phyloP scores from a whole-genome alignment of 1,140 invertebrate species.

The Drosophila virilis region DNA sequence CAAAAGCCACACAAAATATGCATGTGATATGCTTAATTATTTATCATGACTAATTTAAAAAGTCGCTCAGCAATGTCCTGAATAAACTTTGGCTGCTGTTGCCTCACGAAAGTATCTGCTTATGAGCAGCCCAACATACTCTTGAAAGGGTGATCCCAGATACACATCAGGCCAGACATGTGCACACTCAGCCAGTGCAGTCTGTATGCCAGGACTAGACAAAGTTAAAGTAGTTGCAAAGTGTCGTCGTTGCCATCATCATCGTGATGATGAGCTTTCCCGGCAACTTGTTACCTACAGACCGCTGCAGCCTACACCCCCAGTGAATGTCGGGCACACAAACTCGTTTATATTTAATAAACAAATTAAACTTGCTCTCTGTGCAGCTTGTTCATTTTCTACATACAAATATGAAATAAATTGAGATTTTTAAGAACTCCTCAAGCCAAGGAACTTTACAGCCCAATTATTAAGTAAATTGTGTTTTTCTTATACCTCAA shows the following conservation, averaged over 20 bases:
- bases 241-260: conserved; percentile 49
- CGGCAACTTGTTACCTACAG: conserved; percentile 56
- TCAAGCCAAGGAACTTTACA: neutral
- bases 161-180: conserved; percentile 14
- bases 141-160: conserved; percentile 51
- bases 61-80: conserved; percentile 32
- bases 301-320: conserved; percentile 10
- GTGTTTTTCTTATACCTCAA: no score
- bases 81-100: conserved; percentile 28
- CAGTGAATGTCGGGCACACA: conserved; percentile 45
- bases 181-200: conserved; percentile 7
- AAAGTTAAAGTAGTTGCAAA: conserved; percentile 81
- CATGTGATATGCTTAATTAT: conserved; percentile 79
- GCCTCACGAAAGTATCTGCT: conserved; percentile 48
- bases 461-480: neutral
- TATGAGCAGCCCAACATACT: conserved; percentile 38
- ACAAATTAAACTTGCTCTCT: conserved; percentile 78
- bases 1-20: conserved; percentile 33
- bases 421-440: neutral
- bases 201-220: conserved; percentile 35
- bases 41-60: conserved; percentile 81
- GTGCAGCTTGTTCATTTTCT: conserved; percentile 43
- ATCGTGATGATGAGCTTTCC: conserved; percentile 56
- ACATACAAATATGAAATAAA: conserved; percentile 5
- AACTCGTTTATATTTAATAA: conserved; percentile 82